Evolutionary conservation across 2,888 invertebrate genomes (phyloP), one percentile per base, ranked within the genome.

Genomic region (Cerceris ruficornis): DNA sequence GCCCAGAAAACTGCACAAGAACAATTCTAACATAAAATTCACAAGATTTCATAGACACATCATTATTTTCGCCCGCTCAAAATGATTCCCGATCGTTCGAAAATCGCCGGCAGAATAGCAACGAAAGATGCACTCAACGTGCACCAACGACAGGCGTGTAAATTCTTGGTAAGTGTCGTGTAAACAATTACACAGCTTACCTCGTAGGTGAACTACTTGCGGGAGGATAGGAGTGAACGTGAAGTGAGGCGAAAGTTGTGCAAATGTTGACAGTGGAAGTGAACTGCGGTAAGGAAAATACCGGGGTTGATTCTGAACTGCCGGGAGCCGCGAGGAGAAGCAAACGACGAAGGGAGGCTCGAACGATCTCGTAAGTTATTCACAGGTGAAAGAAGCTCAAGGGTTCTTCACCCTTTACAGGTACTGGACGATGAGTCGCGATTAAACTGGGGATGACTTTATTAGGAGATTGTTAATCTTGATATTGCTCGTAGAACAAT

Each of bases 211-310:
- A 84, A 57, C 83, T 67, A 62, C 62, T 57, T 73, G 43, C 39
- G 67, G 55, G 9, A 59, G 55, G 52, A 57, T 28, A 52, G 59
- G 69, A 70, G 67, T 41, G 75, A 77, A 74, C 52, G 72, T 67
- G 71, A 69, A 71, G 71, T 74, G 62, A 79, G 64, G 77, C 61
- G 77, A 85, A 85, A 81, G 83, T 85, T 85, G 81, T 71, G 83
- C 74, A 85, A 85, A 85, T 85, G 79, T 85, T 85, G 85, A 79
- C 77, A 66, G 66, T 85, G 75, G 64, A 77, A 77, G 85, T 75
- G 81, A 84, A 82, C 81, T 68, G 69, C 68, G 69, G 66, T 54
- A 80, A 76, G 77, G 77, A 69, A 74, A 72, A 77, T 54, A 69
- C 50, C 13, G 17, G 50, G 55, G 11, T 50, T 42, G 57, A 65